Base-by-base conservation (phyloP, 2,113 vertebrate species). In the Alethe diademata region DNA sequence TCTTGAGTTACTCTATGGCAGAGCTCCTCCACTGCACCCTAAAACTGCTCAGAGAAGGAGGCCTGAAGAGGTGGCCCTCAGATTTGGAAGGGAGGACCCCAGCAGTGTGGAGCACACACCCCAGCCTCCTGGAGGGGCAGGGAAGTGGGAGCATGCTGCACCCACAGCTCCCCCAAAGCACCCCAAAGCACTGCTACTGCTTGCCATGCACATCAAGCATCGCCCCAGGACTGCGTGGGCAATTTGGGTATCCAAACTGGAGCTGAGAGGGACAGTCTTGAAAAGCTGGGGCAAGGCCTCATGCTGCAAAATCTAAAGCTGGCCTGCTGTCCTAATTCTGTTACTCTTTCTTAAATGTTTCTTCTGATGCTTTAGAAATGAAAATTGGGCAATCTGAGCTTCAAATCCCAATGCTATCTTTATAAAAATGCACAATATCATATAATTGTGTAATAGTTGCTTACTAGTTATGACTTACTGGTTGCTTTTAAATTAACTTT, bases 131-230 rank as follows among this genome's bases (percentile, higher is more conserved):
- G 15, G 23, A 45, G 18, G 8, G 6, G 26, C 65, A 60, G 19
- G 5, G 14, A 54, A 65, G 29, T 4, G 58, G 54, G 70, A 73
- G n/a, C 8, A 8, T 0, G 1, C 16, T 33, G 25, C 4, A 3
- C 11, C 8, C 29, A 24, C 8, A 8, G 48, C 19, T 69, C 12
- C 40, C 48, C 13, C 31, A 51, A 7, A 42, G 23, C 14, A 20
- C 22, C 33, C 28, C 33, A 8, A 28, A 20, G 70, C 9, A 26
- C 23, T 23, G 5, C 7, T 23, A 3, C 36, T 12, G 61, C 36
- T n/a, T 57, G 28, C 2, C 9, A 23, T 18, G 12, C 7, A 5
- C 1, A 4, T 12, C 0, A 0, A 67, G 8, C 4, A 5, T 28
- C 31, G 73, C 13, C n/a, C 17, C 38, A 23, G 1, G 28, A 19